Base-by-base conservation (phyloP, 1,140 invertebrate genomes). In the Habropoda laboriosa region DNA sequence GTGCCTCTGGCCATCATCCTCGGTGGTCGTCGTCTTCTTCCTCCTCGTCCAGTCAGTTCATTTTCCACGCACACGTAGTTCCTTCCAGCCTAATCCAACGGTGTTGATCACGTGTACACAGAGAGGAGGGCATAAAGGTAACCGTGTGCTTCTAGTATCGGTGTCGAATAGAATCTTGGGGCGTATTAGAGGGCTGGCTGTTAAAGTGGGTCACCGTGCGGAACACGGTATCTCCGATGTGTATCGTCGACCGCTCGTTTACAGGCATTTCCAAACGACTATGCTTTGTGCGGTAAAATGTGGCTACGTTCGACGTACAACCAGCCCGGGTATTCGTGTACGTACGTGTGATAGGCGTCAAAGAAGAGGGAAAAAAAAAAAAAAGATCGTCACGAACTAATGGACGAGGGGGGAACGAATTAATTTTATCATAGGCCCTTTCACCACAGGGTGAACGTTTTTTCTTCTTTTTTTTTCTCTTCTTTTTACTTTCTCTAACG, bases 181-280 rank as follows among this genome's bases (percentile, higher is more conserved):
- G 61, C 68, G 79, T 85, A 72, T 84, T 85, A 68, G 73, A 84
- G 82, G 66, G 58, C 49, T 51, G 70, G 18, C 38, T 53, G 78
- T 32, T 64, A 67, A 85, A 86, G 79, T 86, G 70, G 84, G 84
- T 85, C 84, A 85, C 66, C 58, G 53, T 72, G 72, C 75, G 53
- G 45, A 72, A 70, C 68, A 76, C 74, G 38, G 79, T 82, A 82
- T 82, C 79, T 57, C 53, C 75, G 83, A 82, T 79, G 80, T 86
- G 68, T 85, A 85, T 79, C 83, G 80, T 55, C 75, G 72, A 79
- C 68, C 83, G 84, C 83, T 82, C 74, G 83, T 85, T 82, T 85
- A 86, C 79, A 75, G 71, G 74, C 84, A 77, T 86, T 85, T 60
- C 79, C 79, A 81, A 85, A 79, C 83, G 71, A 60, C 67, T 47